Conservation (phyloP, 1,140 invertebrate genomes). For the Akabosia matsudoensis region DNA sequence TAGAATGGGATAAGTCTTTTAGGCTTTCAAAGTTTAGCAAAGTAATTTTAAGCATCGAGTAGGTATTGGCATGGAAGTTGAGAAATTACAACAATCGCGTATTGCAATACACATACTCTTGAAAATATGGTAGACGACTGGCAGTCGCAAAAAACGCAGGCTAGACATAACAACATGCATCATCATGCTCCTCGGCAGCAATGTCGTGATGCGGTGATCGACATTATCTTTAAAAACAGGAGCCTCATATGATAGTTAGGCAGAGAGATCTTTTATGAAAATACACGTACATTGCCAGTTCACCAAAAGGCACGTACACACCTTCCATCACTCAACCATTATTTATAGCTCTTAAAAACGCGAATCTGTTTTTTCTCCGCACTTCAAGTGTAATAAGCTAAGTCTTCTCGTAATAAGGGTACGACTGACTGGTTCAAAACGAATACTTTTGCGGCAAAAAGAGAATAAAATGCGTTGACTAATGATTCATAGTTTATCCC, state of each 20-base stretch:
- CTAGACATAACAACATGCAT: constrained; percentile 11
- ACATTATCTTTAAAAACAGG: background rate
- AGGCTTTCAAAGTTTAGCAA: too few relatives aligned
- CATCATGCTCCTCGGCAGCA: background rate
- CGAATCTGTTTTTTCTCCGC: too few relatives aligned
- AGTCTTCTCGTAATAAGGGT: too few relatives aligned
- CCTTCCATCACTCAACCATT: constrained; percentile 1
- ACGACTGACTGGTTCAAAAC: too few relatives aligned
- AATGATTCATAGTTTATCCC: too few relatives aligned
- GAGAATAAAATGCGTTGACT: too few relatives aligned
- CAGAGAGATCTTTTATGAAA: background rate
- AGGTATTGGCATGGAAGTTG: background rate
- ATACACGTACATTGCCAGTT: background rate
- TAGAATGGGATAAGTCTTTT: too few relatives aligned
- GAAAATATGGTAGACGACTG: background rate
- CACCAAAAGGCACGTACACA: constrained; percentile 1
- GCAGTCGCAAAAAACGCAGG: background rate
- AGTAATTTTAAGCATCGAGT: too few relatives aligned
- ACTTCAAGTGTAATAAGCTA: too few relatives aligned
- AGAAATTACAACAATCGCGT: background rate
- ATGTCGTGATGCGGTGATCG: background rate
- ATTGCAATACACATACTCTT: background rate
- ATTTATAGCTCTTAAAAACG: too few relatives aligned
- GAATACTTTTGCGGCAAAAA: too few relatives aligned
- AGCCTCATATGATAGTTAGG: background rate